These are phyloP conservation scores for Clepsis dumicolana DNA, from an alignment of 2,888 invertebrate species.

Conservation along the genomic window DNA sequence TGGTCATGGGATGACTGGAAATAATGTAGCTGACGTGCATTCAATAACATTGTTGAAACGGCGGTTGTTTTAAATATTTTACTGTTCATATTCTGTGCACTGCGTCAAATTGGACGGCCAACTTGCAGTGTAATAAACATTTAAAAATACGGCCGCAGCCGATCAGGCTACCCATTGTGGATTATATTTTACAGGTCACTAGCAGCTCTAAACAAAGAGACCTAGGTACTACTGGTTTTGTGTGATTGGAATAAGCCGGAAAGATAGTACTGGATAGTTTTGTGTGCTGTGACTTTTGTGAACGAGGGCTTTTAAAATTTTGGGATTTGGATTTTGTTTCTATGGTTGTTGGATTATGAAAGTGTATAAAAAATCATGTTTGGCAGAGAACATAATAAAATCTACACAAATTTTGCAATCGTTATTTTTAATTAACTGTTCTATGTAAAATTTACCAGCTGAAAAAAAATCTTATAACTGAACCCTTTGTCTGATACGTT, in stretches of 20 bases:
- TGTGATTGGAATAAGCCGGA: constrained; percentile 23
- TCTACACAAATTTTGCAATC: too few relatives aligned
- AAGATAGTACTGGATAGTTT: constrained; percentile 25
- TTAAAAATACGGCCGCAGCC: constrained; percentile 71
- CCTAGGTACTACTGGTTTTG: constrained; percentile 5
- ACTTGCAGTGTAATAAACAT: constrained; percentile 76
- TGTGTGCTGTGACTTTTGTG: background rate
- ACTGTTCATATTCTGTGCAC: constrained; percentile 21
- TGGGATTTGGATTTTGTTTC: background rate
- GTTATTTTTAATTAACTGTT: too few relatives aligned
- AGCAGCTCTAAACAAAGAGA: constrained; percentile 34
- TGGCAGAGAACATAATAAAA: too few relatives aligned
- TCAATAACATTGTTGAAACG: too few relatives aligned
- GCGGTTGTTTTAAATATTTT: too few relatives aligned
- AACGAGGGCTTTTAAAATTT: background rate
- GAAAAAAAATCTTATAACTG: background rate
- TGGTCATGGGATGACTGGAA: too few relatives aligned
- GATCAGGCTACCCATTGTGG: constrained; percentile 70
- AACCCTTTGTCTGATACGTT: background rate
- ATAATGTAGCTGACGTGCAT: too few relatives aligned
- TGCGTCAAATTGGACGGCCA: constrained; percentile 9
- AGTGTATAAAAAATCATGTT: too few relatives aligned
- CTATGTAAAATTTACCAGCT: too few relatives aligned
- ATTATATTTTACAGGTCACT: constrained; percentile 68
- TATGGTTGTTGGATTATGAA: background rate